These are phyloP conservation scores for Perodicticus potto DNA, from an alignment of 2,797 vertebrate species.

Conservation along the genomic window DNA sequence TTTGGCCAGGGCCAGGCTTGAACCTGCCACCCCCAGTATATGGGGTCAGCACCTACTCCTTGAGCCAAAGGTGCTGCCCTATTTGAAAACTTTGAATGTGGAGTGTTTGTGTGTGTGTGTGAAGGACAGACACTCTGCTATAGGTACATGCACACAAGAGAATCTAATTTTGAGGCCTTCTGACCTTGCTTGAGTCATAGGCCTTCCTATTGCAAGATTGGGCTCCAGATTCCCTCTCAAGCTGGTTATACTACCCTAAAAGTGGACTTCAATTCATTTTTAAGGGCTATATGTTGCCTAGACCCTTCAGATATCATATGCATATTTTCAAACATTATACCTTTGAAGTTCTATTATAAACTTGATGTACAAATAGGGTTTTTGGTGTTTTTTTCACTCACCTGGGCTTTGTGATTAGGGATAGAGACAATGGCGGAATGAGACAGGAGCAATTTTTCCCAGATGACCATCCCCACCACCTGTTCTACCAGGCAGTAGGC, in stretches of 20 bases:
- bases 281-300: not conserved
- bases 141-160: not conserved
- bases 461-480: rapidly evolving
- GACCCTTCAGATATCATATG: not conserved
- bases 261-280: not conserved
- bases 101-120: not conserved
- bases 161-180: not conserved
- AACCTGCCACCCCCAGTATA: too few relatives aligned
- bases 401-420: not conserved
- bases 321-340: not conserved
- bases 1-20: too few relatives aligned
- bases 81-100: not conserved
- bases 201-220: not conserved
- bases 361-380: not conserved
- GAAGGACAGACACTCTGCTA: not conserved
- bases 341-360: not conserved
- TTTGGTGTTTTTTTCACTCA: not conserved
- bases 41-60: too few relatives aligned
- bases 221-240: not conserved
- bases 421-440: not conserved
- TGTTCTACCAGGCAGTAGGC: not conserved
- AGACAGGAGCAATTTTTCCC: not conserved
- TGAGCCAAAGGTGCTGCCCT: too few relatives aligned
- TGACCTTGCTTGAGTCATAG: not conserved
- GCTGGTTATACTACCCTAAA: not conserved